Percentiles rank a stretch among this genome's conserved stretches.
phyloP scores from a whole-genome alignment of 2,797 vertebrate genomes.

The Myiothlypis coronata region DNA sequence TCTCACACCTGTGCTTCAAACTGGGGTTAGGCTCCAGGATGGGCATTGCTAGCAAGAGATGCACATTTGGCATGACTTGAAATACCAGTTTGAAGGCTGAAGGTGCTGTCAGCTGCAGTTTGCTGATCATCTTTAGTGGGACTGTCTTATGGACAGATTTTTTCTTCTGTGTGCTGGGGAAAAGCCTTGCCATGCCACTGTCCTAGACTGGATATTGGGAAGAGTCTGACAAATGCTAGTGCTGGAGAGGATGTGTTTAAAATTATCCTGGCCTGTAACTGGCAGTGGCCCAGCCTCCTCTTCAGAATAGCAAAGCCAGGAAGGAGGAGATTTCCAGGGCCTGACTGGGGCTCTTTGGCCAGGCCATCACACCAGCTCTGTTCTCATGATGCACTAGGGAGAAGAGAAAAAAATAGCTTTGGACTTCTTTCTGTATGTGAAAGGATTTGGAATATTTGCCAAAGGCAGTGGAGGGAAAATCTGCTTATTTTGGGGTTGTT shows the following conservation, averaged over 20 bases:
- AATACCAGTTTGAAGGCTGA: background rate
- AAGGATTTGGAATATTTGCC: background rate
- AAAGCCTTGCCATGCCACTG: background rate
- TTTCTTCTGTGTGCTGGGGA: background rate
- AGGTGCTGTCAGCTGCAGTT: background rate
- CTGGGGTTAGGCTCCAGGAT: background rate
- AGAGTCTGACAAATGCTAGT: background rate
- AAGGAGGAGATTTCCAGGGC: constrained; percentile 30
- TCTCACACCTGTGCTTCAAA: background rate
- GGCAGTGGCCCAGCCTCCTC: background rate
- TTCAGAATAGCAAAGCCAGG: background rate
- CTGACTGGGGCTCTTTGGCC: background rate
- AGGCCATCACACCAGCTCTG: background rate
- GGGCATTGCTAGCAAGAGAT: background rate
- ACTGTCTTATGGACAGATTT: background rate
- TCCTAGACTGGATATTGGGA: background rate
- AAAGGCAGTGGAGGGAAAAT: background rate
- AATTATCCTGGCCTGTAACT: constrained; percentile 26
- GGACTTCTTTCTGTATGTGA: background rate
- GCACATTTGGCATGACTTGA: background rate
- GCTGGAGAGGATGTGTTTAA: constrained; percentile 1
- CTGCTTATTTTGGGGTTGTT: background rate
- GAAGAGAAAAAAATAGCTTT: background rate
- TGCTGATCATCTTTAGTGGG: background rate
- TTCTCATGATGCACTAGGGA: background rate